Conservation (phyloP, 1,140 invertebrate species). For the Caenorhabditis latens region DNA sequence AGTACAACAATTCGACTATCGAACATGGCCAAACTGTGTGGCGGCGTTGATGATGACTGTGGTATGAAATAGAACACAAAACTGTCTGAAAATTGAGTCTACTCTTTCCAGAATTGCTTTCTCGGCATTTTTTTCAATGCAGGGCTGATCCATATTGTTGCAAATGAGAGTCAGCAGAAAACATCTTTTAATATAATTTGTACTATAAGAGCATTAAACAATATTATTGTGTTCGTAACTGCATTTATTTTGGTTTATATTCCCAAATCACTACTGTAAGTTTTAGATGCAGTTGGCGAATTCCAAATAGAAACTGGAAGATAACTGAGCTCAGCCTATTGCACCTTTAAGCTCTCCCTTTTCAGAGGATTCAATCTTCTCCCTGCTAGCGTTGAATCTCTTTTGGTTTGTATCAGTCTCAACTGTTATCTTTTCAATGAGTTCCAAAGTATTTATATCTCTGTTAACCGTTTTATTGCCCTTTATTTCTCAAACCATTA, state of each 20-base stretch:
- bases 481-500: neutral
- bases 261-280: neutral
- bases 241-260: conserved; percentile 1
- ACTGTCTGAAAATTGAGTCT: neutral
- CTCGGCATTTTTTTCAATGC: neutral
- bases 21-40: neutral
- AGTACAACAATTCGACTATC: neutral
- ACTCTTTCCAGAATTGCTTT: neutral
- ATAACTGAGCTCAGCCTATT: no score
- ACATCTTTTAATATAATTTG: neutral
- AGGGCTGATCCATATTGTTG: neutral
- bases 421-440: conserved; percentile 22
- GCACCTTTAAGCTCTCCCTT: no score
- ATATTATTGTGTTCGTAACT: neutral
- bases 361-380: neutral
- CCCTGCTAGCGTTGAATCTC: neutral
- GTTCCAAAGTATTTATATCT: conserved; percentile 2
- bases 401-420: neutral
- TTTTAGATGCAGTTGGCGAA: neutral
- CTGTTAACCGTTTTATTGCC: neutral
- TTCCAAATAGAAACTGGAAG: no score
- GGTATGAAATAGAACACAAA: neutral
- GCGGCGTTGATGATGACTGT: neutral
- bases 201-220: neutral
- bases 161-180: neutral